Base-by-base conservation (phyloP, 2,113 vertebrate species). In the Paedocypris sp. region DNA sequence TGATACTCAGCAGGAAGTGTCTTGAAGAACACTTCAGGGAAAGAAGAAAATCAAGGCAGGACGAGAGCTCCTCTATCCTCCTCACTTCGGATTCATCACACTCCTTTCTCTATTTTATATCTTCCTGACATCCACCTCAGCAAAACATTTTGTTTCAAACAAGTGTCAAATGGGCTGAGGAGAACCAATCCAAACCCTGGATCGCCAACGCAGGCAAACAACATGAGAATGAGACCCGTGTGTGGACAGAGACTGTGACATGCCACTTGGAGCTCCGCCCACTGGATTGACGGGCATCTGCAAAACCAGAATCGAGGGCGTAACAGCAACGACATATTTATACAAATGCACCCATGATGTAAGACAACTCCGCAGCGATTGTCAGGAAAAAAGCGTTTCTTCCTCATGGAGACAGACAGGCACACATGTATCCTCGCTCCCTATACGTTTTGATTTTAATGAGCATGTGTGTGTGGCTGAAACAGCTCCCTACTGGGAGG, bases 211-310 rank as follows among this genome's bases (percentile, higher is more conserved):
- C n/a, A n/a, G 53, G 26, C 53, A 43, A 29, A 31, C 26, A 25
- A 5, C 20, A 57, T 46, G 20, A 32, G 19, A n/a, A n/a, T n/a
- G n/a, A n/a, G n/a, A n/a, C n/a, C n/a, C 3, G 36, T 61, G 33
- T 32, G 26, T 13, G 39, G 28, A 26, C 28, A 39, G 50, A 45
- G 41, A 18, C 41, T 28, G 42, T 25, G 26, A 54, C 33, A 47
- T 64, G 51, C 50, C 45, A 38, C 36, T 29, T 61, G 39, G 54
- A 62, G 52, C 22, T 29, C 51, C 62, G 31, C 62, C 62, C 32
- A 32, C 60, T 12, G 31, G 23, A 20, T 54, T 20, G 7, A 35
- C 4, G 20, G 36, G 4, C n/a, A 26, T 10, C 20, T 33, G 11
- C 13, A 15, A 32, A 62, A 32, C 45, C 12, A 3, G 11, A 11